Evolutionary conservation across 1,140 invertebrate genomes (phyloP).

Genomic region (Zophobas morio): DNA sequence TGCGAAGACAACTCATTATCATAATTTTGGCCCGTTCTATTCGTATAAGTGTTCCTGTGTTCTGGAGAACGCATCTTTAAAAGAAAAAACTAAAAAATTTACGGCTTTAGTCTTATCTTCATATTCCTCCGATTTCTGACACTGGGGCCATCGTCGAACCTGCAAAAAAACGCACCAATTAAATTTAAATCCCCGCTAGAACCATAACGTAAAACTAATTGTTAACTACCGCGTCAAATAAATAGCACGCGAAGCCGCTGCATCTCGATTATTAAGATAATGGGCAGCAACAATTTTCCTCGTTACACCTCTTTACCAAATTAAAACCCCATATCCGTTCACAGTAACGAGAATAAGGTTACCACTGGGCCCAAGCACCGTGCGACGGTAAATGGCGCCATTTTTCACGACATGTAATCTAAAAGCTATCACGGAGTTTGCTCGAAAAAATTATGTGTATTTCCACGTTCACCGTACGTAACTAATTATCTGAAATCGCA

Average conservation of each 20-base stretch:
- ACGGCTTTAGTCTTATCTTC: slow-evolving; percentile 10
- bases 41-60: slow-evolving; percentile 26
- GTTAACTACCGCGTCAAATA: too few species aligned
- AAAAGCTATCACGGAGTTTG: slow-evolving; percentile 12
- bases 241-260: too few species aligned
- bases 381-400: neutral
- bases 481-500: slow-evolving; percentile 45
- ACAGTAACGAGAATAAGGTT: neutral
- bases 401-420: slow-evolving; percentile 16
- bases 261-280: too few species aligned
- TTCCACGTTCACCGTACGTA: slow-evolving; percentile 21
- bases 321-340: too few species aligned
- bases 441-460: slow-evolving; percentile 11
- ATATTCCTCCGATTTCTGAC: slow-evolving; percentile 4
- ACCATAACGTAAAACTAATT: too few species aligned
- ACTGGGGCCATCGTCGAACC: neutral
- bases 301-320: too few species aligned
- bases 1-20: slow-evolving; percentile 60
- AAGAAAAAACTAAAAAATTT: slow-evolving; percentile 42
- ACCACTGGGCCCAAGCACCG: slow-evolving; percentile 13
- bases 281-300: too few species aligned
- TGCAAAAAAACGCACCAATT: slow-evolving; percentile 6
- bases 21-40: slow-evolving; percentile 47
- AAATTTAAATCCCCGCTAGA: neutral
- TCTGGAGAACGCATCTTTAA: slow-evolving; percentile 50